Base-by-base conservation (phyloP, 2,888 invertebrate species). In the Macrophya alboannulata region DNA sequence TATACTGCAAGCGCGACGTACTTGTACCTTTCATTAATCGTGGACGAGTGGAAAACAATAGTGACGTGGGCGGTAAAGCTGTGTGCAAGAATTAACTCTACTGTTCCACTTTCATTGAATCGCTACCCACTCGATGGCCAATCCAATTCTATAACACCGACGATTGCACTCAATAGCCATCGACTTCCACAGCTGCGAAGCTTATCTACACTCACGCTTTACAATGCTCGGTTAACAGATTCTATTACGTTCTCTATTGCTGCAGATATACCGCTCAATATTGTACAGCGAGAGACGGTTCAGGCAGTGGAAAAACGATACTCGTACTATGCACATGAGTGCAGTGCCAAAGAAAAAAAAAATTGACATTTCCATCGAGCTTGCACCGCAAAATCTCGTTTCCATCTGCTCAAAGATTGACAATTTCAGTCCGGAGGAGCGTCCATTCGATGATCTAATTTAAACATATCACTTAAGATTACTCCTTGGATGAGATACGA, bases 81-180 rank as follows among this genome's bases (percentile, higher is more conserved):
- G 43, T 31, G 37, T 40, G 43, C 15, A 55, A 37, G 51, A 77
- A 77, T 77, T 25, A 77, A 77, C 21, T 74, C 8, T n/a, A 31
- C 37, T 55, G 77, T 55, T 77, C 55, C 17, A 77, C 77, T 77
- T 77, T 37, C 37, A 55, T 77, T 55, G 25, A 77, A 77, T 77
- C 17, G 76, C 40, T n/a, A 1, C 6, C 17, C 55, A 77, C 55
- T 77, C 37, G 8, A 77, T 77, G 77, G 77, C 77, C 55, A 51
- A 55, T 77, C 17, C 77, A 55, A 55, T 77, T 55, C 77, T 55
- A 55, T 31, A 77, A 55, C 77, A 55, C 21, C 4, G 55, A 51
- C 45, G 21, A n/a, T 43, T 51, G 77, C 51, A 55, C 25, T 77
- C 77, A 8, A 77, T 77, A 51, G 12, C 31, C 17, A 8, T 1